Evolutionary conservation across 2,797 vertebrate species (phyloP).

Genomic region (Lagocephalus sceleratus): DNA sequence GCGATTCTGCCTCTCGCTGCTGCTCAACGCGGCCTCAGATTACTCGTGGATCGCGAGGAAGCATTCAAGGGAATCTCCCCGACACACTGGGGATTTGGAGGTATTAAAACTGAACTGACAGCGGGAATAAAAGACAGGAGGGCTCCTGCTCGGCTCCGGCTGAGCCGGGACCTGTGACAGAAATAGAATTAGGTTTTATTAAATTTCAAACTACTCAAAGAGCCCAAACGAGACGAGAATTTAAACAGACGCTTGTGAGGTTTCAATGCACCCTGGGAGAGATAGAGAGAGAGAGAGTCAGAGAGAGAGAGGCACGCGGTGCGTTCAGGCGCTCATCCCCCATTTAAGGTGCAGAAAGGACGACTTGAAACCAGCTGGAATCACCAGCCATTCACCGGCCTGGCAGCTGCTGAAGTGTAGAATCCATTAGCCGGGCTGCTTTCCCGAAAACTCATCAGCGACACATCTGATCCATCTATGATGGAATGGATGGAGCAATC

Average conservation of each 20-base stretch:
- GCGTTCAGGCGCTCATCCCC: no score
- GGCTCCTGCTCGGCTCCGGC: slow-evolving; percentile 25
- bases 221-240: background rate
- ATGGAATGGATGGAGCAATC: no score
- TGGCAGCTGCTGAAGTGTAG: slow-evolving; percentile 26
- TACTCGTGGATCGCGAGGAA: no score
- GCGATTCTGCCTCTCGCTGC: no score
- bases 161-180: slow-evolving; percentile 26
- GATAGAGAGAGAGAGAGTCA: no score
- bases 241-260: no score
- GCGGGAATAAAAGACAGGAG: slow-evolving; percentile 25
- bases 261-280: no score
- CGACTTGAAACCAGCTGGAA: no score
- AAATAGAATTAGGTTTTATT: slow-evolving; percentile 22
- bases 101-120: slow-evolving; percentile 19
- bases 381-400: slow-evolving; percentile 4
- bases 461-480: slow-evolving; percentile 36
- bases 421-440: slow-evolving; percentile 28
- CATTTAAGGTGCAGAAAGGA: no score
- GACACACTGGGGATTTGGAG: slow-evolving; percentile 18
- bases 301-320: no score
- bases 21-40: no score
- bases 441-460: slow-evolving; percentile 51
- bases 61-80: no score
- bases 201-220: slow-evolving; percentile 17